Base-by-base conservation (phyloP, 2,888 invertebrate genomes). In the Odontomyia ornata region DNA sequence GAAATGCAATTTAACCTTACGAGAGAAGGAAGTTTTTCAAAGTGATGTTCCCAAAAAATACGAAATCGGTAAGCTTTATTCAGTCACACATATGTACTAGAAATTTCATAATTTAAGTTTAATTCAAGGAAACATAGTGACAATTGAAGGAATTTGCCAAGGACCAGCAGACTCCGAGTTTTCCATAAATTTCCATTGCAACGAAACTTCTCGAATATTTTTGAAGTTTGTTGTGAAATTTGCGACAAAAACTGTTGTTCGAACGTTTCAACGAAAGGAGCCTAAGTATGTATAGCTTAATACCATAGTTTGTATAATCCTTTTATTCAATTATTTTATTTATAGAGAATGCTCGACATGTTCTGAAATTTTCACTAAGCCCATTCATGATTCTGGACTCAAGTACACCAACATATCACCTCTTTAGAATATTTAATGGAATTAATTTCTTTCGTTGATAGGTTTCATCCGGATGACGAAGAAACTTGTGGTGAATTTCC, bases 401-500 rank as follows among this genome's bases (percentile, higher is more conserved):
- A 18, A 4, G 52, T 52, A 52, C 4, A n/a, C n/a, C n/a, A n/a
- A n/a, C n/a, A n/a, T n/a, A n/a, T n/a, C n/a, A n/a, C n/a, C n/a
- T n/a, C n/a, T n/a, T 13, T 43, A 43, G 13, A 43, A 43, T 43
- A 9, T 43, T 43, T 43, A 13, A 43, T 43, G n/a, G n/a, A 43
- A 43, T 43, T 43, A 43, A 9, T 13, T n/a, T 21, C 13, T 60
- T 23, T 18, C 62, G n/a, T n/a, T n/a, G n/a, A n/a, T n/a, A 86
- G 86, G 60, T 86, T 85, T 65, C 82, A 84, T 46, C 21, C 77
- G 0, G 84, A 84, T 4, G 86, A 86, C 78, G 85, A 86, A 79
- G 86, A 86, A 80, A 85, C 85, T 23, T 85, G 84, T 76, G 86
- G 86, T 0, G 86, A 86, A 78, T 86, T 86, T 79, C 86, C 86